Conservation (phyloP, 2,797 vertebrate species). For the Poeciliopsis gracilis region DNA sequence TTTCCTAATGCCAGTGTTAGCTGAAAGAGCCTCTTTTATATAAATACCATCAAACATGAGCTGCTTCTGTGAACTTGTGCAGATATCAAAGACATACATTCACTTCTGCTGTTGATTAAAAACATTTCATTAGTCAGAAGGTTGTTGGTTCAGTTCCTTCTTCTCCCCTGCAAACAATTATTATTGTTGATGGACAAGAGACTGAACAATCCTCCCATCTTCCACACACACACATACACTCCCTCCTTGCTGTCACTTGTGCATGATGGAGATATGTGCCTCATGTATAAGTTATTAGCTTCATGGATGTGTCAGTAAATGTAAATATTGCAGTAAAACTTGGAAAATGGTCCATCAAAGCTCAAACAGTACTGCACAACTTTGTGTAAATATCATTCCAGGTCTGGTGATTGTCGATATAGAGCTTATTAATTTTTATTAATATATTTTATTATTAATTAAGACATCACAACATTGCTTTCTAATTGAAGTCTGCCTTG, state of each 20-base stretch:
- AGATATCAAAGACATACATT: background rate
- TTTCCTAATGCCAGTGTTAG: slow-evolving; percentile 26
- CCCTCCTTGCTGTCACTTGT: background rate
- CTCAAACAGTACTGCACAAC: background rate
- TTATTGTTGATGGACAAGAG: background rate
- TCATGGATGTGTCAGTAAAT: background rate
- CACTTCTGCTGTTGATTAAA: background rate
- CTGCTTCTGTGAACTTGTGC: background rate
- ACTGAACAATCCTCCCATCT: background rate
- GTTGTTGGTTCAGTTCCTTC: background rate
- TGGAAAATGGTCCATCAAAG: background rate
- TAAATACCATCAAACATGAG: background rate
- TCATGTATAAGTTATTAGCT: background rate
- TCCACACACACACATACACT: background rate
- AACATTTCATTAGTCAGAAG: background rate
- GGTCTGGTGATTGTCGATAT: background rate
- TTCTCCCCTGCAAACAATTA: background rate
- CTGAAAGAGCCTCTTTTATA: slow-evolving; percentile 4
- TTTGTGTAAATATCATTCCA: background rate
- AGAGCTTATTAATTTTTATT: background rate
- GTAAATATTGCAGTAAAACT: background rate
- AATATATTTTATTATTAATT: too few relatives aligned
- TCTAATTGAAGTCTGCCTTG: background rate
- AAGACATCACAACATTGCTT: background rate
- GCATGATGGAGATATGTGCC: background rate